phyloP scores from a whole-genome alignment of 30 jellyfish, hydroid and myxozoan genomes.

The Rhopilema esculentum region DNA sequence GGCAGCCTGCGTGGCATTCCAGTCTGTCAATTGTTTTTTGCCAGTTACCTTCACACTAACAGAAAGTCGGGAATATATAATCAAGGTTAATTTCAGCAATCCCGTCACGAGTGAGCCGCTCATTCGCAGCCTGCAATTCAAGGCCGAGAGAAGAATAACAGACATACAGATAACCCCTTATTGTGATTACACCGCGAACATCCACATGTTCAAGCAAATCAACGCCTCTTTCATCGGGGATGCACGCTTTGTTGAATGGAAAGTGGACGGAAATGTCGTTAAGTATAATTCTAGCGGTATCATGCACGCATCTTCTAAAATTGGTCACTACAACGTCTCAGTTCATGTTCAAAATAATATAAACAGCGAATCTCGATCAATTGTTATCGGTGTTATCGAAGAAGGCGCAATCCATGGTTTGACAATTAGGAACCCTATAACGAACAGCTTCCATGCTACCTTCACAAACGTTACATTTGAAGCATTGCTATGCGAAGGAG shows the following conservation, averaged over 20 bases:
- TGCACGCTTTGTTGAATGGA: constrained; percentile 17
- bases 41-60: neutral
- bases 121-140: neutral
- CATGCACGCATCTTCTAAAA: neutral
- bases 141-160: constrained; percentile 9
- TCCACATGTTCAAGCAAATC: constrained; percentile 5
- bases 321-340: constrained; percentile 11
- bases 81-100: constrained; percentile 18
- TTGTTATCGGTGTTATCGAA: constrained; percentile 11
- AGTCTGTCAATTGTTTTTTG: neutral
- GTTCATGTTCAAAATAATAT: constrained; percentile 27
- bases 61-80: neutral
- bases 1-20: neutral
- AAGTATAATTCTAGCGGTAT: neutral
- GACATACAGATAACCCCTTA: neutral
- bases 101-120: neutral
- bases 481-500: constrained; percentile 46
- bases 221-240: constrained; percentile 9
- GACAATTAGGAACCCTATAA: neutral
- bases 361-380: neutral
- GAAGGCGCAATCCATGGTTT: constrained; percentile 66
- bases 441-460: neutral
- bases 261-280: neutral
- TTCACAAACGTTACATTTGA: neutral
- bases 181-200: constrained; percentile 37